Evolutionary conservation across 2,797 vertebrate species (phyloP), one percentile per base, ranked within the genome.

Genomic region (Oreochromis mossambicus): DNA sequence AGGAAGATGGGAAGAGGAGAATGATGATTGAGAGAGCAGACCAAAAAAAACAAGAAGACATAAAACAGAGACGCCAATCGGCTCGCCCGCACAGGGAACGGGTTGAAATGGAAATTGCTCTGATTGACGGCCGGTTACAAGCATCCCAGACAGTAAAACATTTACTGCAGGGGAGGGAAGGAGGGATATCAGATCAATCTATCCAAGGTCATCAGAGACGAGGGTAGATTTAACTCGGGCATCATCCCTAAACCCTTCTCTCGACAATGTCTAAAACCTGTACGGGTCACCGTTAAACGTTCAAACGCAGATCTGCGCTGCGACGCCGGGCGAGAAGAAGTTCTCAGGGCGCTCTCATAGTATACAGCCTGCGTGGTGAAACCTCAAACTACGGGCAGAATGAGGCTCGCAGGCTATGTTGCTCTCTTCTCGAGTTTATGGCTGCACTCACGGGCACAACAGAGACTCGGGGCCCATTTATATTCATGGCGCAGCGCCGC

Each of bases 171-270:
- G 56, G 79, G 81, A 24, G 80, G 73, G 85, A 26, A 1, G 8
- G 55, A 24, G 80, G 80, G 75, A 83, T 73, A 87, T 89, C 88
- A 78, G 50, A 80, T 90, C 73, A 32, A 91, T 92, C 83, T 76
- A 86, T 78, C 89, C 95, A 95, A 95, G 94, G 95, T 95, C 94
- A 91, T 50, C 41, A 46, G 82, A 77, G 82, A 85, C 38, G 79
- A 79, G 91, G 14, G 90, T 91, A 92, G 88, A 92, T 92, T 88
- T 78, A 34, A 46, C 76, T 77, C 77, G 81, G 82, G 84, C 90
- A 52, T 79, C 80, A 13, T 48, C 89, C 89, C 29, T 54, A 88
- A 81, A 93, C 50, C 58, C 12, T 43, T 79, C 82, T 76, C 84
- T 81, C 24, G 9, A 48, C 79, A 87, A 73, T 88, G 88, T 84